phyloP scores from a whole-genome alignment of 2,797 vertebrate species.

The Ibycter americanus region DNA sequence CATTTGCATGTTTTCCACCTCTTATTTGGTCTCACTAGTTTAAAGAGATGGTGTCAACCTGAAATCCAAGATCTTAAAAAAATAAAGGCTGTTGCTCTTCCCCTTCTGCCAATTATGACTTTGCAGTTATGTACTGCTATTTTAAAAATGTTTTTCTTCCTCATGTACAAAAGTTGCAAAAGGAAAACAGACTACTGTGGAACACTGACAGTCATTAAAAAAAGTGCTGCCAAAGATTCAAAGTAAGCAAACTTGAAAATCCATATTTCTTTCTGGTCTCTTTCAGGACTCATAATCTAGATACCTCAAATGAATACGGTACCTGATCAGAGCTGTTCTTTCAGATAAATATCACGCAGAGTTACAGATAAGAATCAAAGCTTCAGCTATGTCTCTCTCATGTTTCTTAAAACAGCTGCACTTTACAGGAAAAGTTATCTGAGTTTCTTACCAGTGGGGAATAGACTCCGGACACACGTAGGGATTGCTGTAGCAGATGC shows the following conservation, averaged over 20 bases:
- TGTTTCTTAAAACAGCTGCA: neutral
- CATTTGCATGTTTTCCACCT: neutral
- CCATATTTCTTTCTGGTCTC: neutral
- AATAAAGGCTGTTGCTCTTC: neutral
- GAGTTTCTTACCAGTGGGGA: constrained; percentile 15
- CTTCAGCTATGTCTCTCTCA: neutral
- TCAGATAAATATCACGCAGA: neutral
- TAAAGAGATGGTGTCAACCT: constrained; percentile 11
- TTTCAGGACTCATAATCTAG: neutral
- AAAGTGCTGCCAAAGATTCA: neutral
- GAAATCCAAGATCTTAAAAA: neutral
- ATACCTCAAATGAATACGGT: neutral
- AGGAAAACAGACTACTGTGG: neutral
- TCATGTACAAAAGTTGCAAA: neutral
- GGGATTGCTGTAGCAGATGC: neutral
- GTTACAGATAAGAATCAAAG: neutral
- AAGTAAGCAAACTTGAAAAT: constrained; percentile 1
- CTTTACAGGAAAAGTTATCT: neutral
- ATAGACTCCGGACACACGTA: neutral
- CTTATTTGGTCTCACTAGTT: neutral
- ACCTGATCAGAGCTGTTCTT: neutral
- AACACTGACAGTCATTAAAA: neutral
- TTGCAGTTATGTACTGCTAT: neutral
- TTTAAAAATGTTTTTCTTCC: neutral
- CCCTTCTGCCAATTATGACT: neutral